Percentiles rank a stretch among this genome's conserved stretches.
These are phyloP conservation scores for Agelas oroides DNA, from an alignment of 37 sponge, comb jelly and placozoan species.

Conservation along the genomic window DNA sequence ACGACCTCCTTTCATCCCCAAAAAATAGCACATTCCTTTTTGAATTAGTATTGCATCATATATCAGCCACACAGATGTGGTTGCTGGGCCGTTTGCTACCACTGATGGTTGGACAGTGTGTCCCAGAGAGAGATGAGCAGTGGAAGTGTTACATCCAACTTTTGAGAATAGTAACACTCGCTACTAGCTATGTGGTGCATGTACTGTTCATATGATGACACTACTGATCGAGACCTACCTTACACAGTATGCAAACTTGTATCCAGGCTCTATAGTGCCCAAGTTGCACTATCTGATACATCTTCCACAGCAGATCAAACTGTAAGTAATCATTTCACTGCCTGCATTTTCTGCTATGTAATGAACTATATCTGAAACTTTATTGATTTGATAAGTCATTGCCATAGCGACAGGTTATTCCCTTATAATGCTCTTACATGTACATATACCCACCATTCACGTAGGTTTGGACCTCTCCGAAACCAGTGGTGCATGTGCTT, in stretches of 20 bases:
- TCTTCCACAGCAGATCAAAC: conserved; percentile 4
- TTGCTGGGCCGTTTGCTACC: background rate
- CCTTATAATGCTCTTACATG: no score
- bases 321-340: background rate
- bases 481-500: background rate
- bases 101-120: conserved; percentile 1
- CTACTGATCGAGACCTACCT: background rate
- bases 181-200: background rate
- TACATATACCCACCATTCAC: no score
- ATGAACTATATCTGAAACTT: no score
- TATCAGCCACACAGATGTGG: conserved; percentile 1
- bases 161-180: background rate
- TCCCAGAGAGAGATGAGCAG: background rate
- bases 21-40: no score
- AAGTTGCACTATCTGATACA: conserved; percentile 17
- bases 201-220: background rate
- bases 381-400: no score
- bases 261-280: background rate
- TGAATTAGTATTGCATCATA: no score
- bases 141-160: background rate
- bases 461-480: no score
- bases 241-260: background rate
- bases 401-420: no score
- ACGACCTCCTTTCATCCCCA: no score
- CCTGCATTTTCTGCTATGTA: no score